These are phyloP conservation scores for Hipparchia sbordonii DNA, from an alignment of 2,888 invertebrate genomes.

Conservation along the genomic window DNA sequence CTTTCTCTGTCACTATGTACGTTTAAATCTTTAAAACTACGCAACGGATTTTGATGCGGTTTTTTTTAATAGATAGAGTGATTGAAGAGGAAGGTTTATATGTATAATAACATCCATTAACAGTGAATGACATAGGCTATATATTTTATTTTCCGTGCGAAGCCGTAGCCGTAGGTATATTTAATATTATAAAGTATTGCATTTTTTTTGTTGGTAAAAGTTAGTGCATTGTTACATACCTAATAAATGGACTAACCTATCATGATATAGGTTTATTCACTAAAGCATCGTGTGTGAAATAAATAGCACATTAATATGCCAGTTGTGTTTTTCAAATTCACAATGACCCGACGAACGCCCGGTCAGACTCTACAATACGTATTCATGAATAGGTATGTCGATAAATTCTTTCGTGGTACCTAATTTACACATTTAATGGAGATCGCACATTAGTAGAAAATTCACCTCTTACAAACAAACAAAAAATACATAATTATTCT, in stretches of 20 bases:
- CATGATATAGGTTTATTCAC: neutral
- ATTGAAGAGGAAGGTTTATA: no score
- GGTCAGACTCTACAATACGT: neutral
- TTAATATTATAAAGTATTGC: neutral
- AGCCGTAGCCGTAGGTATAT: no score
- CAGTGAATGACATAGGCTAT: no score
- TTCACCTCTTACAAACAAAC: neutral
- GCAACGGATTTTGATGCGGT: no score
- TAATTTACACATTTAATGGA: neutral
- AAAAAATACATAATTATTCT: no score
- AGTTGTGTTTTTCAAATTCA: conserved; percentile 12
- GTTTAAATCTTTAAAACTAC: no score
- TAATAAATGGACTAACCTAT: neutral
- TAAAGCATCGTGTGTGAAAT: conserved; percentile 8
- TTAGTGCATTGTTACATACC: conserved; percentile 7
- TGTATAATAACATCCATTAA: no score
- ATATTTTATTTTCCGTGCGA: no score
- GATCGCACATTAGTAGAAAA: neutral
- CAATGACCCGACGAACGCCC: neutral
- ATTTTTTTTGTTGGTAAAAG: conserved; percentile 7
- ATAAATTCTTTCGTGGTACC: neutral
- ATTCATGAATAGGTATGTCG: neutral
- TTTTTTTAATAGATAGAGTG: no score
- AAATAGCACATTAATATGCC: conserved; percentile 1
- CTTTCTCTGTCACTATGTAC: no score